Conservation (phyloP, 2,797 vertebrate species). For the Salarias fasciatus region DNA sequence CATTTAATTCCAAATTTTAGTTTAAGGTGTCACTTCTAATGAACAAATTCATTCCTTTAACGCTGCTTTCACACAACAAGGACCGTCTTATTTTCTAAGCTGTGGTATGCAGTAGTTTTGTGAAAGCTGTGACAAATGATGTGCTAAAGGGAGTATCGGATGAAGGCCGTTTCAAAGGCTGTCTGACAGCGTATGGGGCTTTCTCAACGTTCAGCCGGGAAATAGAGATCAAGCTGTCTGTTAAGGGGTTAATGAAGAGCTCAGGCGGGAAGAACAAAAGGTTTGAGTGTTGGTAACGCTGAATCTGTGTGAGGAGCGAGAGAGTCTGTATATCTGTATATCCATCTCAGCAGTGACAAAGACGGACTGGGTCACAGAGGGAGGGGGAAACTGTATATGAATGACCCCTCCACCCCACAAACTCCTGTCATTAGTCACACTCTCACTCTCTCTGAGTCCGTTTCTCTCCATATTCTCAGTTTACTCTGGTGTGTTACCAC, state of each 20-base stretch:
- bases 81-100: neutral
- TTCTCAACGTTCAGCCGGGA: too few relatives aligned
- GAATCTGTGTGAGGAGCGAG: conserved; percentile 32
- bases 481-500: conserved; percentile 47
- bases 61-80: too few relatives aligned
- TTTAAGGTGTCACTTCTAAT: too few relatives aligned
- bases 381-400: conserved; percentile 75
- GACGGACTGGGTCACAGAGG: conserved; percentile 66
- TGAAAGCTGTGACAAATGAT: neutral
- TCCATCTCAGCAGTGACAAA: conserved; percentile 66
- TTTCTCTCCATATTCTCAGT: conserved; percentile 37
- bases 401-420: conserved; percentile 64
- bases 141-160: too few relatives aligned
- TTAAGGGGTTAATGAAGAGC: conserved; percentile 50
- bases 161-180: neutral
- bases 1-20: too few relatives aligned
- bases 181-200: too few relatives aligned
- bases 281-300: conserved; percentile 43
- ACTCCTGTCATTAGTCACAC: conserved; percentile 67
- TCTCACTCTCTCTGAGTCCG: conserved; percentile 31
- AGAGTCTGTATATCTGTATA: conserved; percentile 52
- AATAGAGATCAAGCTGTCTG: conserved; percentile 4
- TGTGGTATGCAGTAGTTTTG: neutral
- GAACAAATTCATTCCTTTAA: too few relatives aligned
- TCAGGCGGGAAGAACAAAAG: conserved; percentile 52